These are phyloP conservation scores for Fistularia commersonii DNA, from an alignment of 2,797 vertebrate species.

Conservation along the genomic window DNA sequence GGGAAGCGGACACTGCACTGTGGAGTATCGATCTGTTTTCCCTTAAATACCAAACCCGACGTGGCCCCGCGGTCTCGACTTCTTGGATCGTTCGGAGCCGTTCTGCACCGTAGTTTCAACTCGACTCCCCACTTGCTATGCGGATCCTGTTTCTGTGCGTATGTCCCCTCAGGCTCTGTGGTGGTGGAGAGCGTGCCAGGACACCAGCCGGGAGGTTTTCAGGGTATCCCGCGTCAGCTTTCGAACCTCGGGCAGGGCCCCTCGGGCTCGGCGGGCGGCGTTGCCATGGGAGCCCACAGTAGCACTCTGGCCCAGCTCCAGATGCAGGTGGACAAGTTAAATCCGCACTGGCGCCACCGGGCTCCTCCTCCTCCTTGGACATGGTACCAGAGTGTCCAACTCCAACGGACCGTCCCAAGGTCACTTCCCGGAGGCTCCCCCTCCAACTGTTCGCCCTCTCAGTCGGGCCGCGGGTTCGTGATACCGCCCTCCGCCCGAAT, in stretches of 20 bases:
- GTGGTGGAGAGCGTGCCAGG: slow-evolving; percentile 58
- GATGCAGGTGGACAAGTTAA: slow-evolving; percentile 70
- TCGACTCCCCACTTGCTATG: slow-evolving; percentile 27
- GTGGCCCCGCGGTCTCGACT: no score
- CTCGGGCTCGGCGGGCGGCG: slow-evolving; percentile 45
- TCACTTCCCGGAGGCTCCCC: slow-evolving; percentile 34
- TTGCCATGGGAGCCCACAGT: slow-evolving; percentile 34
- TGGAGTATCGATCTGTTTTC: no score
- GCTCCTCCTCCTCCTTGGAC: slow-evolving; percentile 47
- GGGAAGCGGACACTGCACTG: no score
- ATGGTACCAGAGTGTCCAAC: slow-evolving; percentile 56
- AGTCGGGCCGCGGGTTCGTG: slow-evolving; percentile 47
- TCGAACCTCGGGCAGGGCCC: slow-evolving; percentile 31
- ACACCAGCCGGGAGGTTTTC: slow-evolving; percentile 50
- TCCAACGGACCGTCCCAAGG: slow-evolving; percentile 41
- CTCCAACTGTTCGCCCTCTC: slow-evolving; percentile 33
- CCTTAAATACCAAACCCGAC: no score
- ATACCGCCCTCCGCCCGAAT: slow-evolving; percentile 39
- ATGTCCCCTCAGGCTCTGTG: slow-evolving; percentile 60
- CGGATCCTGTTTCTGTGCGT: slow-evolving; percentile 24
- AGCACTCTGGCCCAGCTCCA: slow-evolving; percentile 70
- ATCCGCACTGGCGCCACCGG: slow-evolving; percentile 50
- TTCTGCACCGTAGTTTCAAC: slow-evolving; percentile 4
- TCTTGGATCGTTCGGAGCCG: no score
- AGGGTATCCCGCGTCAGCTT: slow-evolving; percentile 52